Evolutionary conservation across 2,113 vertebrate genomes (phyloP).

Genomic region (Misgurnus anguillicaudatus): DNA sequence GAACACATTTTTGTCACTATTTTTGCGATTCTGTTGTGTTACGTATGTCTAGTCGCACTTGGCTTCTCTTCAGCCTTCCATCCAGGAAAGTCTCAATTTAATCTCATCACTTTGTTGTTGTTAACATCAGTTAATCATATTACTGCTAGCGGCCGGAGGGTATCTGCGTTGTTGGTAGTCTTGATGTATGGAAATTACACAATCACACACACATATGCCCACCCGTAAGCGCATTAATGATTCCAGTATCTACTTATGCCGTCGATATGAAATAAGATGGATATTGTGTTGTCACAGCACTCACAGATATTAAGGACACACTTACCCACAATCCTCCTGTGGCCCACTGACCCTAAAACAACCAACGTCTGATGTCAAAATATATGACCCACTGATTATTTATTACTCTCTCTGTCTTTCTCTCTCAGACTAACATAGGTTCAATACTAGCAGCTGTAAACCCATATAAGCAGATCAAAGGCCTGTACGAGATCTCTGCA

Average conservation of each 20-base stretch:
- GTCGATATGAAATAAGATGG: not conserved
- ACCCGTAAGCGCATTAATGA: conserved; percentile 1
- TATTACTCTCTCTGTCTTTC: not conserved
- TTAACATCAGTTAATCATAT: conserved; percentile 42
- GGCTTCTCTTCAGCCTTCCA: not conserved
- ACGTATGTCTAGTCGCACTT: not conserved
- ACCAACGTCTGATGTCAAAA: not conserved
- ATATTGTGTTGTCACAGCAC: conserved; percentile 7
- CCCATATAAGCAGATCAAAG: conserved; percentile 85
- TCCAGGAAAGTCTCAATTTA: conserved; percentile 25
- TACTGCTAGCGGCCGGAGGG: not conserved
- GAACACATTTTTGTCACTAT: too few species aligned
- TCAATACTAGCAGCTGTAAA: conserved; percentile 91
- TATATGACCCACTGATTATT: not conserved
- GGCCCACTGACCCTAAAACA: conserved; percentile 7
- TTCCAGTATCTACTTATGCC: not conserved
- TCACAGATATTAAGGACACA: conserved; percentile 13
- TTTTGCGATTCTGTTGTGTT: too few species aligned
- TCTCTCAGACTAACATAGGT: conserved; percentile 86
- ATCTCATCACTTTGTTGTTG: conserved; percentile 34
- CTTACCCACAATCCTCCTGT: conserved; percentile 21
- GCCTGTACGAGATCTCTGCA: conserved; percentile 80
- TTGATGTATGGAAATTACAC: not conserved
- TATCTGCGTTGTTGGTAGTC: not conserved
- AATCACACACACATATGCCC: not conserved